Evolutionary conservation across 2,113 vertebrate species (phyloP), one percentile per base, ranked within the genome.

Genomic region (Clupea harengus): DNA sequence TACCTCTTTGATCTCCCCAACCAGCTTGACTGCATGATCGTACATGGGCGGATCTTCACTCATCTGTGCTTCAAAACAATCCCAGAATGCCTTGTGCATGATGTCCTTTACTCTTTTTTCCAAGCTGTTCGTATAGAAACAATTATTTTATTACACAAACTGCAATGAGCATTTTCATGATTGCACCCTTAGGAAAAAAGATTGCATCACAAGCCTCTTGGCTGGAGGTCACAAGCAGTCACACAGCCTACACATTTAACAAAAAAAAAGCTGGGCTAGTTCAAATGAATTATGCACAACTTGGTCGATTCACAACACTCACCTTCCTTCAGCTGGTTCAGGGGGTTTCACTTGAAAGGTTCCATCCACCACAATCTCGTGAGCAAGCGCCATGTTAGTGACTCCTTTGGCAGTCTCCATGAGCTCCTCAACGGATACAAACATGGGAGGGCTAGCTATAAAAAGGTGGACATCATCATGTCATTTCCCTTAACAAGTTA

Each of bases 21-120:
- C 90, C 20, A 95, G 92, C 85, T 91, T 94, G 82, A 95, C 91
- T 32, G 92, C 93, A 10, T 95, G 91, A 50, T 44, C 85, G 6
- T 94, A 95, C 0, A 90, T 85, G 0, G 97, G 98, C 0, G 98
- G 98, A 1, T 97, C 95, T 89, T 98, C 96, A 86, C 93, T 96
- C 81, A 99, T 86, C 91, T 99, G 97, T 64, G 92, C 90, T 91
- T 97, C 97, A 92, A 99, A 93, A 89, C 95, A 96, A 88, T 99
- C 97, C 98, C 98, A 99, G 93, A 99, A 99, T 86, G 96, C 97
- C 94, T 97, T 97, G 92, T 98, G 98, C 89, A 99, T 95, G 81
- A 99, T 97, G 50, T 99, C 98, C 89, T 97, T 97, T 18, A 99
- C 96, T 90, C 89, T 95, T 91, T 95, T 98, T 93, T 98, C 95